A percentile compares a stretch with the other conserved stretches of the same genome.
Conservation (phyloP, 2,888 invertebrate species). For the Eucera pruinosa region DNA sequence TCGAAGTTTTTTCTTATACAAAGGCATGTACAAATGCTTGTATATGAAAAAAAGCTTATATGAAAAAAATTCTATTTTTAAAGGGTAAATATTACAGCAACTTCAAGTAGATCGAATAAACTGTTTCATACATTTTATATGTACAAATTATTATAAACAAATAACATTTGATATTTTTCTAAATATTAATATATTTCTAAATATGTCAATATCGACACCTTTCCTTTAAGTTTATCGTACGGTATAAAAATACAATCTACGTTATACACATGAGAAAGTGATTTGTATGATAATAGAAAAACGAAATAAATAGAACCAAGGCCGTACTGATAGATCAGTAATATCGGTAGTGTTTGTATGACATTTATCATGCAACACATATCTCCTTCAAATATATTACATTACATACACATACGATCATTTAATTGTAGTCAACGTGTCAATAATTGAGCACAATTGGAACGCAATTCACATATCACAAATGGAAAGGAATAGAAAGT, state of each 20-base stretch:
- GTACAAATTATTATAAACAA: no score
- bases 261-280: no score
- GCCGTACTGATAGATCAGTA: not conserved
- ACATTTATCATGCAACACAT: not conserved
- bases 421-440: slow-evolving; percentile 5
- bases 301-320: no score
- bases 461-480: not conserved
- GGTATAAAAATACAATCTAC: not conserved
- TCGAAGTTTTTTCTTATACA: not conserved
- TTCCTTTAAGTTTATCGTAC: not conserved
- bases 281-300: not conserved
- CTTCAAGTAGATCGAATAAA: slow-evolving; percentile 32
- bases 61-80: not conserved
- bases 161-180: no score
- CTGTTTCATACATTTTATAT: not conserved
- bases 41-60: no score
- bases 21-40: not conserved
- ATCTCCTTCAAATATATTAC: not conserved
- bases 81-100: slow-evolving; percentile 1
- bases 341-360: not conserved
- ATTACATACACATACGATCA: not conserved
- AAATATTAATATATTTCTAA: no score
- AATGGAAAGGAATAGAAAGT: not conserved
- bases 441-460: not conserved
- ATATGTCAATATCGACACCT: no score